Conservation (phyloP, 1,140 invertebrate genomes). For the Cotesia glomerata region DNA sequence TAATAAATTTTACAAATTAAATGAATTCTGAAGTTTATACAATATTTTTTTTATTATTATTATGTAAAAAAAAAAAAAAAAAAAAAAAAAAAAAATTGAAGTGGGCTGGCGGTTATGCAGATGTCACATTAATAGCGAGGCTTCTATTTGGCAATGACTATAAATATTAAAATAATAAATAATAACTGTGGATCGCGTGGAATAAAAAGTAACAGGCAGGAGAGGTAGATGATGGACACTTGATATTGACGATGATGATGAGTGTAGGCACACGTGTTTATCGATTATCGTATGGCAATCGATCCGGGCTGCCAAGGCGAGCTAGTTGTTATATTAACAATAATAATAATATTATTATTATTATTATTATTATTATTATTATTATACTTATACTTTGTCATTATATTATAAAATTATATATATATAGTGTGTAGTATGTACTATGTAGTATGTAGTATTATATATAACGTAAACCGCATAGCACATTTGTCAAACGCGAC, state of each 20-base stretch:
- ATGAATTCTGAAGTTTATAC: not conserved
- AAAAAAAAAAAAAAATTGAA: not conserved
- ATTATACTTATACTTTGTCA: no score
- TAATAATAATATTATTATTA: constrained; percentile 43
- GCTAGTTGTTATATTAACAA: constrained; percentile 38
- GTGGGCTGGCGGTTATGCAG: no score
- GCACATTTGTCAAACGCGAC: not conserved
- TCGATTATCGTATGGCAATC: constrained; percentile 50
- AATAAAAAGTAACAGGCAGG: not conserved
- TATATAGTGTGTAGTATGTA: no score
- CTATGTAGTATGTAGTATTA: constrained; percentile 5
- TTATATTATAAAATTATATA: no score
- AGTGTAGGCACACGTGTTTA: constrained; percentile 45
- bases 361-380: no score
- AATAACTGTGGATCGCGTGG: no score
- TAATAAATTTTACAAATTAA: no score
- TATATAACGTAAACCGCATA: constrained; percentile 32
- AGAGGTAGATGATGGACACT: constrained; percentile 12
- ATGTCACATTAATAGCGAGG: not conserved
- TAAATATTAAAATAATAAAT: not conserved
- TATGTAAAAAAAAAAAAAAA: not conserved
- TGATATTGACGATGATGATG: constrained; percentile 9
- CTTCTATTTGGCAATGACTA: not conserved
- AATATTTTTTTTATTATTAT: not conserved
- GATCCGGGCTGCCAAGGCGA: constrained; percentile 58